Percentiles rank a stretch among this genome's conserved stretches.
These are phyloP conservation scores for Podotricha telesiphe DNA, from an alignment of 2,888 invertebrate genomes.

Conservation along the genomic window DNA sequence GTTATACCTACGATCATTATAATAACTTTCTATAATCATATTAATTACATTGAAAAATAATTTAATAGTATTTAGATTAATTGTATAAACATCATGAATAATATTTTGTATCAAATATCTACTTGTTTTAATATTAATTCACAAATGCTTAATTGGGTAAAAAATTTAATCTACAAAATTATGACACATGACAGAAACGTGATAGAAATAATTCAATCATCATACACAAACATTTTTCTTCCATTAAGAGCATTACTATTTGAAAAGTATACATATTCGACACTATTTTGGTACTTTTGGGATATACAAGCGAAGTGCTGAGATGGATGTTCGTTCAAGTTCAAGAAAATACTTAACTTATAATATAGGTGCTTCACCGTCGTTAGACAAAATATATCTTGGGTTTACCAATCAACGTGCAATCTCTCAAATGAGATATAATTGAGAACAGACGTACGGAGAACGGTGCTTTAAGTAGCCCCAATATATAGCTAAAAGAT, in stretches of 20 bases:
- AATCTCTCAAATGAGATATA: neutral
- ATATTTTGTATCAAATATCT: neutral
- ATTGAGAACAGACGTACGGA: neutral
- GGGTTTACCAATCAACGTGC: neutral
- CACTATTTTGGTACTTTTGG: neutral
- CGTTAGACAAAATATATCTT: neutral
- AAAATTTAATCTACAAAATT: neutral
- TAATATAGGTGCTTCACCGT: neutral
- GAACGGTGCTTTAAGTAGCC: no score
- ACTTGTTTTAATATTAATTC: neutral
- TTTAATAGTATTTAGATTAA: neutral
- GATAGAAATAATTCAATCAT: neutral
- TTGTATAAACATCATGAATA: neutral
- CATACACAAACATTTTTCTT: neutral
- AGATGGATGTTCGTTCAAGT: neutral
- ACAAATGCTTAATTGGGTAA: neutral
- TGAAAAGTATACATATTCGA: neutral
- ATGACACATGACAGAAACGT: neutral
- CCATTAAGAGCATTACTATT: neutral
- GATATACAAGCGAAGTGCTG: neutral
- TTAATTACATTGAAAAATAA: neutral
- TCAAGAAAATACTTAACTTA: neutral
- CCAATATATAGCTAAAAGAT: no score
- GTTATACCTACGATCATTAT: neutral
- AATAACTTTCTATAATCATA: constrained; percentile 4